Evolutionary conservation across 2,888 invertebrate species (phyloP), one percentile per base, ranked within the genome.

Genomic region (Theretra japonica): DNA sequence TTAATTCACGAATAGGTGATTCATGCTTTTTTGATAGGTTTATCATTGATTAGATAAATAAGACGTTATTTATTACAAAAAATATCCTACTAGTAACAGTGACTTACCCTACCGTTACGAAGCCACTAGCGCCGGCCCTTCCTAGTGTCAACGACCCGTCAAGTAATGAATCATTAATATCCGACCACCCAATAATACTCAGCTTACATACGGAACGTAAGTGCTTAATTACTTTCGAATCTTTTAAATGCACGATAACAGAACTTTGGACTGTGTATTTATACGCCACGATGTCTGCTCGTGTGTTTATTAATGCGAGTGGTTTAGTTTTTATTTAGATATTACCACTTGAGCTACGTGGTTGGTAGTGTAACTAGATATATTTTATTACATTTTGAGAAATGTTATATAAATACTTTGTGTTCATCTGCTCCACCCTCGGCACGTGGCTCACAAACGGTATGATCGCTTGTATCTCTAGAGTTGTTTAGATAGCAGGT

Each of bases 101-200:
- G 50, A 53, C 5, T 53, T 53, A 53, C 53, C 53, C 53, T 53
- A 53, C 33, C 28, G 59, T 19, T 17, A 15, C 21, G n/a, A 15
- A 21, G 17, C 41, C 17, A 65, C 62, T 65, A 48, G 21, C 23
- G 15, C n/a, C 48, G 53, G 53, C 53, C 53, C 53, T 53, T 53
- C 41, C 41, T 65, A 65, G 65, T 70, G 75, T 75, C 77, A 72
- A 71, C 72, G 74, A 62, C 72, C 75, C 73, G 72, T 74, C 73
- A 75, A 75, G 74, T 70, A 71, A 73, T 77, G 76, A 75, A 75
- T 78, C 75, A 78, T 68, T 75, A 72, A 72, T 68, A 68, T 30
- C 28, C 15, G 80, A 70, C 76, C 77, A 78, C 77, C 79, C 79
- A 77, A 73, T 73, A 68, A 72, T 58, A n/a, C 68, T 72, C 68